Evolutionary conservation across 2,797 vertebrate genomes (phyloP).

Genomic region (Diceros bicornis): DNA sequence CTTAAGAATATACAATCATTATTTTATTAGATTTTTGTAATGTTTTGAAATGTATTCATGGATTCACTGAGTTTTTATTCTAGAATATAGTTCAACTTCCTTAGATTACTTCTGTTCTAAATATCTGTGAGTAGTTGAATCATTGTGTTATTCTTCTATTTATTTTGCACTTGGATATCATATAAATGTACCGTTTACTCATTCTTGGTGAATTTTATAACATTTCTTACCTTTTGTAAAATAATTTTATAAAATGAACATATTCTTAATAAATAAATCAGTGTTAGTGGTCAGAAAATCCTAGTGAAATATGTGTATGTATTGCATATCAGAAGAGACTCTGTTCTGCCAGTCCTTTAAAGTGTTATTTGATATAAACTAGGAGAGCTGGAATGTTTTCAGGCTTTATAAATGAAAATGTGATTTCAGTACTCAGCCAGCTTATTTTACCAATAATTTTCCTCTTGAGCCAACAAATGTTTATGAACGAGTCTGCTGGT

Average conservation of each 20-base stretch:
- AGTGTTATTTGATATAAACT: not conserved
- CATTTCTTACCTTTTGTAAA: slow-evolving; percentile 16
- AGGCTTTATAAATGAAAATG: slow-evolving; percentile 42
- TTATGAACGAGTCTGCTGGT: slow-evolving; percentile 71
- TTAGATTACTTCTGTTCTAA: not conserved
- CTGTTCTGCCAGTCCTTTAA: not conserved
- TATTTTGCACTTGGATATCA: not conserved
- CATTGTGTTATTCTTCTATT: not conserved
- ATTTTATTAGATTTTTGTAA: slow-evolving; percentile 34
- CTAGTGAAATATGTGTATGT: not conserved
- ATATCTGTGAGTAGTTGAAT: not conserved
- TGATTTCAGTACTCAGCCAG: not conserved
- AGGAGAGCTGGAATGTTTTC: not conserved
- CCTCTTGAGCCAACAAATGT: slow-evolving; percentile 74
- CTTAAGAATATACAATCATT: not conserved
- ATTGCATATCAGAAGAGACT: not conserved
- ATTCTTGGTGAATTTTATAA: not conserved
- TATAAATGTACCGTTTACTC: not conserved
- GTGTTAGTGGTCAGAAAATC: not conserved
- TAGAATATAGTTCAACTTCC: not conserved
- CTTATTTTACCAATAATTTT: slow-evolving; percentile 73
- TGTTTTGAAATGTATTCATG: slow-evolving; percentile 45
- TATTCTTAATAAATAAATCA: slow-evolving; percentile 1
- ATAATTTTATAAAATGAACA: not conserved
- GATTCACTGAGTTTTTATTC: not conserved